A percentile compares a stretch with the other conserved stretches of the same genome.
phyloP scores from a whole-genome alignment of 2,888 invertebrate species.

The Dryadula phaetusa region DNA sequence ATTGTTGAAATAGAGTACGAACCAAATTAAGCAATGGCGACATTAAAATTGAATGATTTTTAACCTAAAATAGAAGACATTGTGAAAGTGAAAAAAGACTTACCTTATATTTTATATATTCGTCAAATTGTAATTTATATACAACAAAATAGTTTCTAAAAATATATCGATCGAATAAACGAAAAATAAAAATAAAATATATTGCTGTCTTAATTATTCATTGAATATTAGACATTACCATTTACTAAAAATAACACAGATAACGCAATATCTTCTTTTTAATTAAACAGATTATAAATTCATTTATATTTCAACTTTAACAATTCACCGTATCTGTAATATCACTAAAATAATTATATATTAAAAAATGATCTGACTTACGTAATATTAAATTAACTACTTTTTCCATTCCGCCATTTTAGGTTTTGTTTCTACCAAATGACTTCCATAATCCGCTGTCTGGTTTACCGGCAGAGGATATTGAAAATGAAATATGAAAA shows the following conservation, averaged over 20 bases:
- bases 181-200: conserved; percentile 5
- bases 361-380: too few relatives aligned
- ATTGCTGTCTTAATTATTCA: neutral
- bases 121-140: neutral
- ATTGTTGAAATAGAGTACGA: too few relatives aligned
- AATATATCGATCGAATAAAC: neutral
- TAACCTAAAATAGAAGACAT: too few relatives aligned
- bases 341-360: too few relatives aligned
- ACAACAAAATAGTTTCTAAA: neutral
- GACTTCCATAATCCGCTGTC: conserved; percentile 15
- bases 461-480: conserved; percentile 8
- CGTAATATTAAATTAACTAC: neutral
- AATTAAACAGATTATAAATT: neutral
- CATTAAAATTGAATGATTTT: too few relatives aligned
- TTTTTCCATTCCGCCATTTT: neutral
- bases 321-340: too few relatives aligned
- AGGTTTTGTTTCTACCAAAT: conserved; percentile 5
- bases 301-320: too few relatives aligned
- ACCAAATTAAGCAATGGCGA: too few relatives aligned
- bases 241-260: neutral
- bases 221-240: conserved; percentile 1
- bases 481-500: conserved; percentile 23
- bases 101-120: neutral
- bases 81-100: neutral
- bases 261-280: neutral